Percentiles rank a stretch among this genome's conserved stretches.
phyloP scores from a whole-genome alignment of 2,797 vertebrate species.

The Rhynchotus rufescens region DNA sequence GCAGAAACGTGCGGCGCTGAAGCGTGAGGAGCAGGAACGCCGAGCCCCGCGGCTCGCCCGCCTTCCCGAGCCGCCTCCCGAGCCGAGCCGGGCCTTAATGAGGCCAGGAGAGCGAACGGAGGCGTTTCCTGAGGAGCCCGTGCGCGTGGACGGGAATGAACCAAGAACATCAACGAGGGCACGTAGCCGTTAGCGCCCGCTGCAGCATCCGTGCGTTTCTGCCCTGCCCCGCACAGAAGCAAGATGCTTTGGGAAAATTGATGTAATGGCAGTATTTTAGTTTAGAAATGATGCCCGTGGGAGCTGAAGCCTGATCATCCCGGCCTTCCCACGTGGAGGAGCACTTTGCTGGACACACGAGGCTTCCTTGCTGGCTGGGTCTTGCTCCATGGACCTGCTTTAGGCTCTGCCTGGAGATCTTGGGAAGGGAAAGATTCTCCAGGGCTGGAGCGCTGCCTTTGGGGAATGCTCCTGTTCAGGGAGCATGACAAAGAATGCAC shows the following conservation, averaged over 20 bases:
- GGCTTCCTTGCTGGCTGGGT: not conserved
- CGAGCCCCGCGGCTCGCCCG: not conserved
- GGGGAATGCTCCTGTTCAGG: not conserved
- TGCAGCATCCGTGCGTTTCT: not conserved
- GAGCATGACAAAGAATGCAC: not conserved
- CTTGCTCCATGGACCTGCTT: not conserved
- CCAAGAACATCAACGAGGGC: not conserved
- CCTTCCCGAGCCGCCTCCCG: too few relatives aligned
- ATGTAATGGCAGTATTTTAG: not conserved
- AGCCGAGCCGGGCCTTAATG: not conserved
- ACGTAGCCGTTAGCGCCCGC: not conserved
- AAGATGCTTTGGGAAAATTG: not conserved
- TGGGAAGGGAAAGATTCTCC: accelerated
- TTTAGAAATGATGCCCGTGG: not conserved
- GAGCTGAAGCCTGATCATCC: not conserved
- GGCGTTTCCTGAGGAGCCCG: not conserved
- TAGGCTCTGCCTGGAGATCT: not conserved
- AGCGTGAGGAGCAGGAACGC: not conserved
- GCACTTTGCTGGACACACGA: not conserved
- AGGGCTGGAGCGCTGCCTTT: not conserved
- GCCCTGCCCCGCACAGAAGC: not conserved
- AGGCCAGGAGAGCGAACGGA: not conserved
- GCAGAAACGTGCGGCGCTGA: not conserved
- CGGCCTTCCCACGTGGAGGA: accelerated
- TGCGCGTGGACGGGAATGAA: accelerated